Conservation (phyloP, 1,140 invertebrate genomes). For the Habropoda laboriosa region DNA sequence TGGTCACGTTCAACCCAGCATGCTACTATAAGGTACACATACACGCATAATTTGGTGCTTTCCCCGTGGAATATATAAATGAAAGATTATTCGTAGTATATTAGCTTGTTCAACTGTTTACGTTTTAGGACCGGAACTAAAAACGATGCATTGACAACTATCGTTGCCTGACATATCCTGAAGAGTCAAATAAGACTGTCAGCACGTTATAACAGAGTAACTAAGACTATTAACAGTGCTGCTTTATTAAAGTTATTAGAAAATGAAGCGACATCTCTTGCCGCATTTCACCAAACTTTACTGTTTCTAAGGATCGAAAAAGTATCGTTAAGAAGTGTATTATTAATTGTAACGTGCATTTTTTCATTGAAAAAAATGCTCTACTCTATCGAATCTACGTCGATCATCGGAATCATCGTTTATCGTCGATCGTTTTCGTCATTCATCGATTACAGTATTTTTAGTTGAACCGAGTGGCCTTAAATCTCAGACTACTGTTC, state of each 20-base stretch:
- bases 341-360: slow-evolving; percentile 17
- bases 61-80: neutral
- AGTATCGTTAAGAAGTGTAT: neutral
- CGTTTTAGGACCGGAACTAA: slow-evolving; percentile 70
- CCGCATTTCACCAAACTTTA: slow-evolving; percentile 14
- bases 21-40: slow-evolving; percentile 76
- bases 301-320: slow-evolving; percentile 26
- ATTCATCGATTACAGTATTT: slow-evolving; percentile 43
- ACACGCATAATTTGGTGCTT: slow-evolving; percentile 21
- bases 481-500: slow-evolving; percentile 78
- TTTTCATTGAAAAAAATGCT: neutral
- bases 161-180: slow-evolving; percentile 71
- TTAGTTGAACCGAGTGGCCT: slow-evolving; percentile 75
- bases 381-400: neutral
- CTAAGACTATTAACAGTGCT: slow-evolving; percentile 16
- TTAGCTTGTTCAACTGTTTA: neutral
- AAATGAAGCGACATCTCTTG: neutral
- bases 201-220: neutral
- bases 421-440: slow-evolving; percentile 8
- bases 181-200: slow-evolving; percentile 14
- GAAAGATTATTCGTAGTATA: neutral
- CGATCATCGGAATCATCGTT: neutral
- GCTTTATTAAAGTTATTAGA: neutral
- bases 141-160: slow-evolving; percentile 74
- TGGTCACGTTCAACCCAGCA: slow-evolving; percentile 79